Percentiles rank a stretch among this genome's conserved stretches.
These are phyloP conservation scores for Peucedramus taeniatus DNA, from an alignment of 2,113 vertebrate species.

Conservation along the genomic window DNA sequence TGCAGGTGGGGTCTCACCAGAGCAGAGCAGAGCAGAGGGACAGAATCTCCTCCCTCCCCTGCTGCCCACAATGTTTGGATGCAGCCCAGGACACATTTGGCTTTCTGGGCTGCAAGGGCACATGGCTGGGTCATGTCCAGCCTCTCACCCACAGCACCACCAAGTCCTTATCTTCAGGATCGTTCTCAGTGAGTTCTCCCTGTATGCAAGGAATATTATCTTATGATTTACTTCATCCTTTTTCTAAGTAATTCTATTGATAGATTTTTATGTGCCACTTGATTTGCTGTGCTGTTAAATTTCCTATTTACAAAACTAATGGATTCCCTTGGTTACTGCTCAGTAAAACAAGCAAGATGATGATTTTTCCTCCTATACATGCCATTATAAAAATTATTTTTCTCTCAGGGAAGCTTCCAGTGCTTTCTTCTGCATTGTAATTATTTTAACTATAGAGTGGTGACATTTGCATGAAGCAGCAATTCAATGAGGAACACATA, in stretches of 20 bases:
- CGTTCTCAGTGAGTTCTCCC: not conserved
- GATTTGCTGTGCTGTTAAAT: not conserved
- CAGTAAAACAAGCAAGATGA: not conserved
- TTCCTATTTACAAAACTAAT: not conserved
- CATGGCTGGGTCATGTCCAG: not conserved
- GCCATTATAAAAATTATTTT: not conserved
- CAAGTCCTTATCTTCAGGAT: not conserved
- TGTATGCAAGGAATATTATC: not conserved
- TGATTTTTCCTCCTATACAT: not conserved
- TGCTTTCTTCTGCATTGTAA: not conserved
- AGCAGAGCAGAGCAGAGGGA: not conserved
- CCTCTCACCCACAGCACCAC: not conserved
- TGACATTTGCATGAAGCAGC: not conserved
- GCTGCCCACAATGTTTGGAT: accelerated
- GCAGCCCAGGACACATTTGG: accelerated
- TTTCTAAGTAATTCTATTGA: not conserved
- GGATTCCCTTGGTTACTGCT: not conserved
- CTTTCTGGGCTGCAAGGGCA: too few species aligned
- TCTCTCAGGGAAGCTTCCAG: not conserved
- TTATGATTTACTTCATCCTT: not conserved
- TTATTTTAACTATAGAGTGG: not conserved
- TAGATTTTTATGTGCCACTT: not conserved
- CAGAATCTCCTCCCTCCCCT: not conserved
- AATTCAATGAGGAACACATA: not conserved
- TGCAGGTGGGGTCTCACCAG: not conserved